Evolutionary conservation across 23 tunicate genomes (phyloP), one percentile per base, ranked within the genome.

Genomic region (Clavelina lepadiformis): DNA sequence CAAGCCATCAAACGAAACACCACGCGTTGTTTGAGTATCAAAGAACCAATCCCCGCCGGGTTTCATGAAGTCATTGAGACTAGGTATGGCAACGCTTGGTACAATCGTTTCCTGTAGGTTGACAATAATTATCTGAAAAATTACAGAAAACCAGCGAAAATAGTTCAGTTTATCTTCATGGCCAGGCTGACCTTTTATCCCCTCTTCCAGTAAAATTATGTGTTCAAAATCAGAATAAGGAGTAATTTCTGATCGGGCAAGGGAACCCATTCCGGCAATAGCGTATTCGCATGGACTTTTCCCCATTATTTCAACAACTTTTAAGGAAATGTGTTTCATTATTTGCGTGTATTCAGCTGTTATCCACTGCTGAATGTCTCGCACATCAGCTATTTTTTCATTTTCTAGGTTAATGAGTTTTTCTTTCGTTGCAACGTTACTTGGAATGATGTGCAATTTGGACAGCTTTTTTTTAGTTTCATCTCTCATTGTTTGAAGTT

Each of bases 121-220:
- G n/a, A 72, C 31, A n/a, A 72, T 1, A 37, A 82, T 65, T 25
- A 82, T 28, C 58, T 82, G 89, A 44, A 82, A 82, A 18, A 72
- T 63, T 2, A 74, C 56, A 3, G 74, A 24, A 67, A 51, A 82
- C 89, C 89, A 82, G 25, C 67, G 51, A 73, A 82, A 82, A 50
- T 82, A 73, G 23, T 82, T 57, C 6, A 66, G 19, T 21, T 29
- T 36, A 30, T 52, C 20, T 19, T 31, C 53, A 57, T 52, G n/a
- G n/a, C n/a, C n/a, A n/a, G n/a, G 53, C 33, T 79, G 58, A 15
- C 46, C 46, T 5, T 56, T 66, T 1, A 44, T 27, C 5, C 27
- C 62, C 33, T 73, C 47, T 1, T 65, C 80, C 23, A 82, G 49
- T 1, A 82, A 57, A 55, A 82, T 73, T 1, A 58, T 28, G 20